Conservation (phyloP, 1,140 invertebrate species). For the Reticulitermes speratus region DNA sequence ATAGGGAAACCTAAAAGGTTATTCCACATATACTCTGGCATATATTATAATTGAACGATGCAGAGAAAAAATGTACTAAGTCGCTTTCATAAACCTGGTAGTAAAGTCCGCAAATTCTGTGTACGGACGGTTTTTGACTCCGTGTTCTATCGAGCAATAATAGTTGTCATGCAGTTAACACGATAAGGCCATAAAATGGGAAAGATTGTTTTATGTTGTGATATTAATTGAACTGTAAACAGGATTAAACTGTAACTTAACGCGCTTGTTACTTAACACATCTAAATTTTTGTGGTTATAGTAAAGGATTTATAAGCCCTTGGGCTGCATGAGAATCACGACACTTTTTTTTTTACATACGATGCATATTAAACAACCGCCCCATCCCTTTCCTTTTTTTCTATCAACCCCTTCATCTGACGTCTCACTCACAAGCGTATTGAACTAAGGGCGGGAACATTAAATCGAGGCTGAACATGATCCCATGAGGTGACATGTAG, state of each 20-base stretch:
- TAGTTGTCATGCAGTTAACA: no score
- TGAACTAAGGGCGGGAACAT: slow-evolving; percentile 12
- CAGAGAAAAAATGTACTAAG: not conserved
- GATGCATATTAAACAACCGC: slow-evolving; percentile 20
- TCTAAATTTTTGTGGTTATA: slow-evolving; percentile 4
- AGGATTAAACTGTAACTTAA: not conserved
- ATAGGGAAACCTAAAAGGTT: slow-evolving; percentile 19
- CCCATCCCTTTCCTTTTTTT: not conserved
- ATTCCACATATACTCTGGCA: not conserved
- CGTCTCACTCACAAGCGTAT: slow-evolving; percentile 11
- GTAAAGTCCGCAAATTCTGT: no score
- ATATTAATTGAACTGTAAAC: not conserved
- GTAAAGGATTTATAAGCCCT: slow-evolving; percentile 21
- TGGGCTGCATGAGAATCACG: slow-evolving; percentile 1
- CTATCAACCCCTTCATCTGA: slow-evolving; percentile 12
- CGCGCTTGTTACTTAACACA: not conserved
- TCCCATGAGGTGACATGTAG: slow-evolving; percentile 27
- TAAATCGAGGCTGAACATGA: slow-evolving; percentile 27
- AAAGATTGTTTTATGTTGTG: not conserved
- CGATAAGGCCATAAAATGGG: not conserved
- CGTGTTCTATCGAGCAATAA: no score
- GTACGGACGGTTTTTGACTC: no score
- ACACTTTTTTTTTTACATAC: slow-evolving; percentile 22
- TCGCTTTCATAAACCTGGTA: not conserved
- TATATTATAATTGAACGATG: slow-evolving; percentile 5